A percentile compares a stretch with the other conserved stretches of the same genome.
Evolutionary conservation across 1,140 invertebrate genomes (phyloP).

Genomic region (Nasonia giraulti): DNA sequence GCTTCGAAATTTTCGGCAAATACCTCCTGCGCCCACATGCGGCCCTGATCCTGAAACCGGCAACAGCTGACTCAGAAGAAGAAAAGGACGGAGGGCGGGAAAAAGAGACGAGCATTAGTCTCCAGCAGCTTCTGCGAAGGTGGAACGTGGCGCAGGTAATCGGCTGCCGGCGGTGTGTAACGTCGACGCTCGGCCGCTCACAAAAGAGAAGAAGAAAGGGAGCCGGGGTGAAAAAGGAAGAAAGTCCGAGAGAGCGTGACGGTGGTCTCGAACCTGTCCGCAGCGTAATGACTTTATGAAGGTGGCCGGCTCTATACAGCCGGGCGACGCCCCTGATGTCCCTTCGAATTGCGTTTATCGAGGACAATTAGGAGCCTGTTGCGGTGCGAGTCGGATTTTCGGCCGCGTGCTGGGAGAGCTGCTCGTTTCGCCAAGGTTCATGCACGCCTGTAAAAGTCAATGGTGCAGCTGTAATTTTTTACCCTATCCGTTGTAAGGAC

Average conservation of each 20-base stretch:
- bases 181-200: background rate
- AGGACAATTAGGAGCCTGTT: background rate
- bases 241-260: constrained; percentile 45
- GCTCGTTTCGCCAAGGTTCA: too few relatives aligned
- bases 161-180: background rate
- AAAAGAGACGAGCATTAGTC: background rate
- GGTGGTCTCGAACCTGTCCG: constrained; percentile 53
- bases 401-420: too few relatives aligned
- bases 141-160: constrained; percentile 9
- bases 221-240: constrained; percentile 29
- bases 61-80: background rate
- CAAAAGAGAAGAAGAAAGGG: constrained; percentile 4
- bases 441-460: too few relatives aligned
- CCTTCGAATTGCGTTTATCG: constrained; percentile 10
- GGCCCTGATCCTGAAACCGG: too few relatives aligned
- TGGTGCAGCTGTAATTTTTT: too few relatives aligned
- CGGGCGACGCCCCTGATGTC: background rate
- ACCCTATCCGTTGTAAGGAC: too few relatives aligned
- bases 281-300: constrained; percentile 59
- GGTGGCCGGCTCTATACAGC: background rate
- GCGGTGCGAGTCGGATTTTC: too few relatives aligned
- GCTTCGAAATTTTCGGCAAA: too few relatives aligned
- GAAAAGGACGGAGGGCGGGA: background rate
- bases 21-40: too few relatives aligned
- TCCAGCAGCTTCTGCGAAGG: background rate